phyloP scores from a whole-genome alignment of 2,888 invertebrate species.

The Acrobasis repandana region DNA sequence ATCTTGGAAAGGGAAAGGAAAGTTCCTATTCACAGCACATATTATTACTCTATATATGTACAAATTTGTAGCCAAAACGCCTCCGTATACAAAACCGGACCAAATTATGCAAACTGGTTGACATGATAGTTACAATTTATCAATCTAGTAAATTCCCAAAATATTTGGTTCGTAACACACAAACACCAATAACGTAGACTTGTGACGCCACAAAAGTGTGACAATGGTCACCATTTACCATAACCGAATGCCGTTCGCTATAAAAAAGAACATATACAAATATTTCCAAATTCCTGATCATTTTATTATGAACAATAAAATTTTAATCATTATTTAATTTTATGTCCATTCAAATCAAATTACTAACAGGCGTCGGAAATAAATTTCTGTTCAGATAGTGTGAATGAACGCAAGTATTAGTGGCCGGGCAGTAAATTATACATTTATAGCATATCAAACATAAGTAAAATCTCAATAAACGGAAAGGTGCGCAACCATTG shows the following conservation, averaged over 20 bases:
- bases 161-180: neutral
- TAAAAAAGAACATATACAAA: slow-evolving; percentile 9
- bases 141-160: neutral
- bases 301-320: slow-evolving; percentile 56
- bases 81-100: neutral
- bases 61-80: too few species aligned
- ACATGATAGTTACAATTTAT: neutral
- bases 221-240: slow-evolving; percentile 8
- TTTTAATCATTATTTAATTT: slow-evolving; percentile 65
- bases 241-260: neutral
- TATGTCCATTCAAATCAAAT: slow-evolving; percentile 69
- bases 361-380: slow-evolving; percentile 63
- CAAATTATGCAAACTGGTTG: neutral
- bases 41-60: too few species aligned
- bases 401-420: slow-evolving; percentile 73
- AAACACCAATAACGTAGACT: slow-evolving; percentile 2
- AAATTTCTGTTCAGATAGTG: slow-evolving; percentile 71
- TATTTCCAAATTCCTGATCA: slow-evolving; percentile 21
- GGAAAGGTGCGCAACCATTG: slow-evolving; percentile 47
- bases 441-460: slow-evolving; percentile 76
- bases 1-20: too few species aligned
- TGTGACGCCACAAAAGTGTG: slow-evolving; percentile 12
- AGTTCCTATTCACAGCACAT: too few species aligned
- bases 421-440: slow-evolving; percentile 68
- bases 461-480: slow-evolving; percentile 73